A percentile compares a stretch with the other conserved stretches of the same genome.
Evolutionary conservation across 2,888 invertebrate species (phyloP).

Genomic region (Notocelia uddmanniana): DNA sequence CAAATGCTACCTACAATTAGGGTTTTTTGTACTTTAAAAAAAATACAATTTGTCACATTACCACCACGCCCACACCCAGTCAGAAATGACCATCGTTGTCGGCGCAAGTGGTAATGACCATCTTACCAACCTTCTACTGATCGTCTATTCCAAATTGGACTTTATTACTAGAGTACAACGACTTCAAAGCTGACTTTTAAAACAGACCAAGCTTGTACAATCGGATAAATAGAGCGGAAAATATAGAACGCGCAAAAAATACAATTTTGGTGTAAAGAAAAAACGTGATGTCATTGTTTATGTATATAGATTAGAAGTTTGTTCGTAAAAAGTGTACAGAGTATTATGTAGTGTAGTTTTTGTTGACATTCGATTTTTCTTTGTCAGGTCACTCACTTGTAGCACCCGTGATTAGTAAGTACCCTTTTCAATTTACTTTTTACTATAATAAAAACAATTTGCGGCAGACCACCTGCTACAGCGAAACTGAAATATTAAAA

Average conservation of each 20-base stretch:
- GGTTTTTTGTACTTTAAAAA: constrained; percentile 26
- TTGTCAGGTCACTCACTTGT: constrained; percentile 32
- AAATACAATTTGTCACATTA: constrained; percentile 39
- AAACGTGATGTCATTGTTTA: constrained; percentile 44
- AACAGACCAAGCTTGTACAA: constrained; percentile 52
- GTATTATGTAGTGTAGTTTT: not conserved
- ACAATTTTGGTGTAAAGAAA: constrained; percentile 48
- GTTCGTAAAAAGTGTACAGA: constrained; percentile 17
- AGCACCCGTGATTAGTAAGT: not conserved
- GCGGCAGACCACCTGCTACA: not conserved
- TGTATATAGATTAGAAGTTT: constrained; percentile 40
- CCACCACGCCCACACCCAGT: constrained; percentile 33
- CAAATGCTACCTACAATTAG: constrained; percentile 9
- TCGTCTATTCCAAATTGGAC: not conserved
- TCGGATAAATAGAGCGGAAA: constrained; percentile 59
- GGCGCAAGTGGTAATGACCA: constrained; percentile 28
- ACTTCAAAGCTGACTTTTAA: not conserved
- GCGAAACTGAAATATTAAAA: no score
- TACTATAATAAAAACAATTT: not conserved
- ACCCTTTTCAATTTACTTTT: not conserved
- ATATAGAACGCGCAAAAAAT: constrained; percentile 50
- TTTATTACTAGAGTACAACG: constrained; percentile 4
- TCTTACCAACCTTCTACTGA: constrained; percentile 11
- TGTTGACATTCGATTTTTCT: constrained; percentile 1
- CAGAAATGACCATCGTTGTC: constrained; percentile 24